These are phyloP conservation scores for Diglossa cyanea DNA, from an alignment of 2,797 vertebrate genomes.

Conservation along the genomic window DNA sequence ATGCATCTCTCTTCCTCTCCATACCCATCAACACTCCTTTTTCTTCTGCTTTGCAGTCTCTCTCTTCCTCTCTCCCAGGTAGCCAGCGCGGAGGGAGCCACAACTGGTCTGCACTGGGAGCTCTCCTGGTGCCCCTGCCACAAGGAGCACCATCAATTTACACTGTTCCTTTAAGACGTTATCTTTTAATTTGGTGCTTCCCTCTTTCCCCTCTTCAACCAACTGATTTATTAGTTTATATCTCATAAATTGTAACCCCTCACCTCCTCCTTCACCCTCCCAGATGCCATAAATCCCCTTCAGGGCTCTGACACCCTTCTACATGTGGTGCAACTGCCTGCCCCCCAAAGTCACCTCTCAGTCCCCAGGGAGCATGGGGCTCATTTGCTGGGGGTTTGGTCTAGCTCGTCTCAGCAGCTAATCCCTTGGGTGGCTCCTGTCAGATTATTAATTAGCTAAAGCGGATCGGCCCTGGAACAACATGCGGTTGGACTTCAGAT, in stretches of 20 bases:
- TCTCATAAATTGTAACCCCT: conserved; percentile 53
- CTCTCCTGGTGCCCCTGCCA: neutral
- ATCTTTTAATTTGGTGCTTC: conserved; percentile 53
- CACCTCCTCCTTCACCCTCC: conserved; percentile 15
- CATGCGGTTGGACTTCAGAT: conserved; percentile 79
- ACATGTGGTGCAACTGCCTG: conserved; percentile 29
- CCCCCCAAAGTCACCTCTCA: conserved; percentile 76
- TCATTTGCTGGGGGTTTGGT: conserved; percentile 79
- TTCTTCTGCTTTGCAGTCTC: neutral
- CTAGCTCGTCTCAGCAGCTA: conserved; percentile 77
- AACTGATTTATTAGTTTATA: conserved; percentile 65
- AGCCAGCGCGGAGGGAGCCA: neutral
- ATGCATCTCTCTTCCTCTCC: neutral
- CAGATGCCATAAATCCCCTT: conserved; percentile 57
- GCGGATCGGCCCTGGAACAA: conserved; percentile 81
- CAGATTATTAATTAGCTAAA: conserved; percentile 88
- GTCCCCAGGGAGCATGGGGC: conserved; percentile 72
- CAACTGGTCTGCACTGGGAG: neutral
- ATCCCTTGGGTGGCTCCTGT: conserved; percentile 84
- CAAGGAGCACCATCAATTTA: neutral
- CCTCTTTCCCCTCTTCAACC: conserved; percentile 38
- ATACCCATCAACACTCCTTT: neutral
- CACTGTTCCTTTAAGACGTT: conserved; percentile 36
- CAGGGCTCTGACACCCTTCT: conserved; percentile 42
- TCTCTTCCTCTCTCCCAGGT: neutral